phyloP scores from a whole-genome alignment of 2,888 invertebrate genomes.

The Dysmachus trigonus region DNA sequence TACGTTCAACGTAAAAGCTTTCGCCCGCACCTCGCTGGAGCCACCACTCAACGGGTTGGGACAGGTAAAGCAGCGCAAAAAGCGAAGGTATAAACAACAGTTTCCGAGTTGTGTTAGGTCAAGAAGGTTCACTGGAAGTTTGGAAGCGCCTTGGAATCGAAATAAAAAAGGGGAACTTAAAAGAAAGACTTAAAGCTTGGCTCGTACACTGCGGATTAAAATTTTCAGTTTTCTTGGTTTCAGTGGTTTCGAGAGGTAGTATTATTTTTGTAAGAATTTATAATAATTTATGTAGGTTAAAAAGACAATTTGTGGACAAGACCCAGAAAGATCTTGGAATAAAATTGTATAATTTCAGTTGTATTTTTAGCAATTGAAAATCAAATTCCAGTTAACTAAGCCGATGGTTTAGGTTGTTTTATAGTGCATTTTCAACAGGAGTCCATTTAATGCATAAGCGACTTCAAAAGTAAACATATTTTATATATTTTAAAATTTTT shows the following conservation, averaged over 20 bases:
- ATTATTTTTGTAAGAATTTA: no score
- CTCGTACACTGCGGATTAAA: neutral
- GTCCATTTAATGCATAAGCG: no score
- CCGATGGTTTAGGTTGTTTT: no score
- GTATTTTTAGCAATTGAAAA: no score
- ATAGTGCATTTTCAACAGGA: no score
- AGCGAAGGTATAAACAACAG: neutral
- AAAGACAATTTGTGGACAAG: no score
- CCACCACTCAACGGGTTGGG: neutral
- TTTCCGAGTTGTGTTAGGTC: neutral
- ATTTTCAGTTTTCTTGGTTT: neutral
- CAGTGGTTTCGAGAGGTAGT: neutral
- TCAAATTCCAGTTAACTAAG: no score
- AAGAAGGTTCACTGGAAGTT: conserved; percentile 17
- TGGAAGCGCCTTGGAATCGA: neutral
- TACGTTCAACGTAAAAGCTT: neutral
- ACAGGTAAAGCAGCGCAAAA: neutral
- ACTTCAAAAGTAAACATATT: no score
- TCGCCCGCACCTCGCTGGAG: neutral
- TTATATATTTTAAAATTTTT: no score
- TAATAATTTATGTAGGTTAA: no score
- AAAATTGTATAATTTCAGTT: no score
- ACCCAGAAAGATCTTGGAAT: no score
- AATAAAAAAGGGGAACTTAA: neutral
- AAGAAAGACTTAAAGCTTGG: neutral